phyloP scores from a whole-genome alignment of 2,888 invertebrate species.

The Piscicola geometra region DNA sequence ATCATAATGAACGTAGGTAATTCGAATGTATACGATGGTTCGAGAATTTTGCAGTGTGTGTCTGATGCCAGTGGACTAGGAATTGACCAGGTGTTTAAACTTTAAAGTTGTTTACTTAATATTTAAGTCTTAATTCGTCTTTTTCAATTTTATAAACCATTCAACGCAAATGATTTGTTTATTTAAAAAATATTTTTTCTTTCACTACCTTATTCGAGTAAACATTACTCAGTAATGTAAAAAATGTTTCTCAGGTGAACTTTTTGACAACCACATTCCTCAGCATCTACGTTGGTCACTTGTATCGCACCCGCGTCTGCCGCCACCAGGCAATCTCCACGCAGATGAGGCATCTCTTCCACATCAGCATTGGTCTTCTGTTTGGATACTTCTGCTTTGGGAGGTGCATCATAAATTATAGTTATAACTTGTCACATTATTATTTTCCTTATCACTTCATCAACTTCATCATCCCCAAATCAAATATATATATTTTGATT shows the following conservation, averaged over 20 bases:
- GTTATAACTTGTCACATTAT: too few relatives aligned
- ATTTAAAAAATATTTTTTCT: too few relatives aligned
- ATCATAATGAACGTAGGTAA: neutral
- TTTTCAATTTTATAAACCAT: too few relatives aligned
- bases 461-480: too few relatives aligned
- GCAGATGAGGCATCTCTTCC: slow-evolving; percentile 39
- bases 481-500: too few relatives aligned
- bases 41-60: neutral
- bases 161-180: too few relatives aligned
- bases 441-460: too few relatives aligned
- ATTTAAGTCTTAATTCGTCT: too few relatives aligned
- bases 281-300: slow-evolving; percentile 33
- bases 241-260: slow-evolving; percentile 39
- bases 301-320: slow-evolving; percentile 36
- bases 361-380: slow-evolving; percentile 38
- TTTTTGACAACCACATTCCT: slow-evolving; percentile 41
- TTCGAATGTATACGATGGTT: slow-evolving; percentile 7
- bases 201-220: too few relatives aligned
- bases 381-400: slow-evolving; percentile 44
- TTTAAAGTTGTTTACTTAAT: too few relatives aligned
- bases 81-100: neutral
- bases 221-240: neutral
- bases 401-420: too few relatives aligned
- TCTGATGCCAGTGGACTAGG: neutral
- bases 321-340: slow-evolving; percentile 10